phyloP scores from a whole-genome alignment of 2,888 invertebrate species.

The Luperina testacea region DNA sequence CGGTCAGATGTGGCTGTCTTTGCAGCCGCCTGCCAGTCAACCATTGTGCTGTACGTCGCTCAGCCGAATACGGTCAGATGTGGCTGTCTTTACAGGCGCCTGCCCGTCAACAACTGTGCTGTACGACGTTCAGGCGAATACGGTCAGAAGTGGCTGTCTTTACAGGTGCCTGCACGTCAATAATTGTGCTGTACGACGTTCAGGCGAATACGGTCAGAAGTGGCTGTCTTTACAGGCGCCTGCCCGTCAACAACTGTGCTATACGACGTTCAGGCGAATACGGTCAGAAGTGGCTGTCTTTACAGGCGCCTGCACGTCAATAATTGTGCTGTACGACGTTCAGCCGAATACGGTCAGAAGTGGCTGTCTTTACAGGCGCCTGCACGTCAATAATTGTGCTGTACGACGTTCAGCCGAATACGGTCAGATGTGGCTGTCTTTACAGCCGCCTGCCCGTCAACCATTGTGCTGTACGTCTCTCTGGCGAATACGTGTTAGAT shows the following conservation, averaged over 20 bases:
- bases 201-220: not conserved
- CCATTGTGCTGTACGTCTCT: constrained; percentile 14
- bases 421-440: constrained; percentile 15
- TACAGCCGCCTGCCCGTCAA: constrained; percentile 40
- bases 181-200: constrained; percentile 12
- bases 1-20: not conserved
- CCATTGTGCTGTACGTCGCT: constrained; percentile 15
- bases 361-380: constrained; percentile 41
- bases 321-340: constrained; percentile 12
- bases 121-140: constrained; percentile 3
- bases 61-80: not conserved
- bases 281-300: not conserved
- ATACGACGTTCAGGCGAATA: constrained; percentile 1
- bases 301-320: not conserved
- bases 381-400: not conserved
- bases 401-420: too few relatives aligned
- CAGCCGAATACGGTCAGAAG: not conserved
- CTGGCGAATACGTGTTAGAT: not conserved
- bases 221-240: too few relatives aligned
- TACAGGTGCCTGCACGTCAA: not conserved
- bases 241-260: not conserved
- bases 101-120: not conserved
- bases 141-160: not conserved
- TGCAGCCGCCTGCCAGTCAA: not conserved
- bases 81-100: not conserved